Conservation (phyloP, 2,888 invertebrate species). For the Machimus atricapillus region DNA sequence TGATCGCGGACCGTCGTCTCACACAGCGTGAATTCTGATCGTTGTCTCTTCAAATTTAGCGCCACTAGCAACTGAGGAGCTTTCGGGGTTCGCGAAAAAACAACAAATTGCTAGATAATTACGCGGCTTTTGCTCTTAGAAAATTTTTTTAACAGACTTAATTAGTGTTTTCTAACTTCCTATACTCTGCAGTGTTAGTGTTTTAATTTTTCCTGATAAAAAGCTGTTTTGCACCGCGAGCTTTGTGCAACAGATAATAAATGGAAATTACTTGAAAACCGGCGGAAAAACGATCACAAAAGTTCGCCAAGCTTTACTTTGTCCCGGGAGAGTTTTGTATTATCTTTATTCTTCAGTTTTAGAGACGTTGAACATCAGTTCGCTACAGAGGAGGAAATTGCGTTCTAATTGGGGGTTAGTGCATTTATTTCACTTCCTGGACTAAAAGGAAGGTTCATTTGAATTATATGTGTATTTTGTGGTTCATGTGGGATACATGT, state of each 20-base stretch:
- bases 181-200: neutral
- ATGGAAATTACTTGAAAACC: neutral
- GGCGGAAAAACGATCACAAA: neutral
- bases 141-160: neutral
- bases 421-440: neutral
- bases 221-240: neutral
- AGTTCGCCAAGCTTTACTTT: neutral
- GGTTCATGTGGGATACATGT: neutral
- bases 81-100: neutral
- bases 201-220: neutral
- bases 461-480: neutral
- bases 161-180: neutral
- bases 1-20: conserved; percentile 18
- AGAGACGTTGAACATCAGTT: neutral
- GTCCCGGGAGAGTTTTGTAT: neutral
- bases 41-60: neutral
- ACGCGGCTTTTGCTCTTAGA: neutral
- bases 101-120: neutral
- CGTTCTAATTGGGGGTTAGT: neutral
- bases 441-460: neutral
- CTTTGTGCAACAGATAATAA: neutral
- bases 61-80: neutral
- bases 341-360: neutral
- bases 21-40: neutral
- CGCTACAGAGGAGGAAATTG: neutral